phyloP scores from a whole-genome alignment of 2,113 vertebrate species.

The Equus przewalskii region DNA sequence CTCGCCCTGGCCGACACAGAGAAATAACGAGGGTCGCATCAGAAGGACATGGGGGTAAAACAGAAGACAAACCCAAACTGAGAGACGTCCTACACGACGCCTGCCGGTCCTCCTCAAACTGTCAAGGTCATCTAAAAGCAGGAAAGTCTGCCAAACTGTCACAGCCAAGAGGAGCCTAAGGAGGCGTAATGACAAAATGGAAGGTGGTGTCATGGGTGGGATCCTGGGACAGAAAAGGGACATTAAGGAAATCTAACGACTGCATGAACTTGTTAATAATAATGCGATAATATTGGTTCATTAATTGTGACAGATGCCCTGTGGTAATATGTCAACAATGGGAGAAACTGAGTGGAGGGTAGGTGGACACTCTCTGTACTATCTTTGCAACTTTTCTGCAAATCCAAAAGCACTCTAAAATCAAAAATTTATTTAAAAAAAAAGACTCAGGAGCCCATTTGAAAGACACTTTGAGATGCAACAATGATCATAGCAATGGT shows the following conservation, averaged over 20 bases:
- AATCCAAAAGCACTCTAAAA: not conserved
- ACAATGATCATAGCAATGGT: too few relatives aligned
- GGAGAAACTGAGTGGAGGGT: rapidly evolving
- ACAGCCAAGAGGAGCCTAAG: not conserved
- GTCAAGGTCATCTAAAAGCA: not conserved
- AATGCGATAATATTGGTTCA: not conserved
- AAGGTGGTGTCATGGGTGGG: not conserved
- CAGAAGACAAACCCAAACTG: not conserved
- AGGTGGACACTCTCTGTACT: not conserved
- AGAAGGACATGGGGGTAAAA: not conserved
- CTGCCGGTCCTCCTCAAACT: not conserved
- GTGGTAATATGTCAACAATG: rapidly evolving
- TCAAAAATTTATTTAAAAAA: too few relatives aligned
- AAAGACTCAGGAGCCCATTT: not conserved
- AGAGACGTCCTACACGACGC: not conserved
- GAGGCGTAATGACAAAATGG: not conserved
- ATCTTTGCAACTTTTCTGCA: not conserved
- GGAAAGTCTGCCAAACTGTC: not conserved
- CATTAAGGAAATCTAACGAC: not conserved
- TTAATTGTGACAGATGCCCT: not conserved
- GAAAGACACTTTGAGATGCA: not conserved
- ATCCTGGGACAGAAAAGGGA: not conserved
- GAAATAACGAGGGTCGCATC: not conserved
- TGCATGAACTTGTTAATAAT: too few relatives aligned
- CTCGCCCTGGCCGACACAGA: not conserved